Evolutionary conservation across 2,797 vertebrate genomes (phyloP), one percentile per base, ranked within the genome.

Genomic region (Oceanodroma leucorhoa): DNA sequence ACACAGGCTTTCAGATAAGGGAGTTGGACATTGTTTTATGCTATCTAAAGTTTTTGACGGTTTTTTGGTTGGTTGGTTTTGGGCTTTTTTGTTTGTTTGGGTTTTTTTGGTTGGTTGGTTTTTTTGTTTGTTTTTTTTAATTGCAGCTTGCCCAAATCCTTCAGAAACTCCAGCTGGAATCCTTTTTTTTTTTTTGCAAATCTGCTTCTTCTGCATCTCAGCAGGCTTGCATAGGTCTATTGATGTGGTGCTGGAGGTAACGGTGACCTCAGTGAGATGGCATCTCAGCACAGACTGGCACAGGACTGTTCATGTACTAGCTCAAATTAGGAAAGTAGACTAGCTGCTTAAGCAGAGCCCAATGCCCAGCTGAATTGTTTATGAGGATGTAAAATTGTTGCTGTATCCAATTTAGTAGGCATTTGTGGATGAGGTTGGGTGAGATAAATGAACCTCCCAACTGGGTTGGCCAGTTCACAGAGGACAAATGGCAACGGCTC

Each of bases 361-460:
- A 80, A 26, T 43, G 64, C 7, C 27, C 53, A 78, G 41, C 9
- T 79, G 58, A 85, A 78, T 48, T 73, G 29, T 48, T 93, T 78
- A 71, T 0, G 2, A 83, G 55, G 51, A 53, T 64, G 48, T 77
- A 87, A 83, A 95, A 87, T 32, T 51, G 32, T 34, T 77, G 34
- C 50, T 88, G 23, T 20, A 54, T 54, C 26, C 2, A 32, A 40
- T 86, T 87, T 34, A 88, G 53, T 6, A 67, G 32, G 34, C 24
- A 54, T 72, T 91, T 75, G 27, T 67, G n/a, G 6, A 3, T 30
- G 30, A 89, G 11, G 27, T 13, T 53, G 41, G 34, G 29, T 6
- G 41, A 64, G n/a, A 89, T 26, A 41, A 69, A 43, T 6, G 29
- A 82, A 34, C 0, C 0, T 27, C 45, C n/a, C 36, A 36, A 36